Evolutionary conservation across 1,140 invertebrate species (phyloP).

Genomic region (Papilio helenus): DNA sequence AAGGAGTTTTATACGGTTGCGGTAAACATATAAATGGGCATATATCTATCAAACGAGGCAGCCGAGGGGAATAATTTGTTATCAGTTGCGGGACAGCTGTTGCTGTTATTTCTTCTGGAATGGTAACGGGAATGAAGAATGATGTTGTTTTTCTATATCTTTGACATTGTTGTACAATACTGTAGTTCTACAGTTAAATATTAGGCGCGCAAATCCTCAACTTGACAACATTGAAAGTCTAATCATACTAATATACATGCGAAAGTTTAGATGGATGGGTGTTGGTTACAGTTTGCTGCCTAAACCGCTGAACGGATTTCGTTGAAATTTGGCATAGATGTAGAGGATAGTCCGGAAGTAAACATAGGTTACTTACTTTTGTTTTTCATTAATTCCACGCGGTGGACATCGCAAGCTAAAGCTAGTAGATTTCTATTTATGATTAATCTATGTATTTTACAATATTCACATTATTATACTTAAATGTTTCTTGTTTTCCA

Average conservation of each 20-base stretch:
- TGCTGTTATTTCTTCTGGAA: constrained; percentile 44
- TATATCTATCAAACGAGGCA: constrained; percentile 53
- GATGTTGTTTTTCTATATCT: constrained; percentile 16
- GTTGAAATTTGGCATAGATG: too few species aligned
- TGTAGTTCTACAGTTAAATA: not conserved
- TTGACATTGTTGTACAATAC: not conserved
- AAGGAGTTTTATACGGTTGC: constrained; percentile 21
- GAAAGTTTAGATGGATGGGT: too few species aligned
- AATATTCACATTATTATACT: not conserved
- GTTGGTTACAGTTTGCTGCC: too few species aligned
- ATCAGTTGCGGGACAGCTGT: constrained; percentile 44
- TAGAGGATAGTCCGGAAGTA: too few species aligned
- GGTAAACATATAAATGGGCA: constrained; percentile 45
- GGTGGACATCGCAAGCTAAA: too few species aligned
- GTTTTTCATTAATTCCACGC: too few species aligned
- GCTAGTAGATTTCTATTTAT: too few species aligned
- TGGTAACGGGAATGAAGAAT: not conserved
- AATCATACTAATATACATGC: too few species aligned
- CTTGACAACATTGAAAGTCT: too few species aligned
- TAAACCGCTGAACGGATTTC: too few species aligned
- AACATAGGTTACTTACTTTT: too few species aligned
- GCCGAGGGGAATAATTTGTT: constrained; percentile 53
- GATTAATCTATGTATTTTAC: too few species aligned
- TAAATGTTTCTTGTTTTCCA: not conserved
- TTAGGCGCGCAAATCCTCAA: not conserved